These are phyloP conservation scores for Paedocypris micromegethes DNA, from an alignment of 2,797 vertebrate genomes.

Conservation along the genomic window DNA sequence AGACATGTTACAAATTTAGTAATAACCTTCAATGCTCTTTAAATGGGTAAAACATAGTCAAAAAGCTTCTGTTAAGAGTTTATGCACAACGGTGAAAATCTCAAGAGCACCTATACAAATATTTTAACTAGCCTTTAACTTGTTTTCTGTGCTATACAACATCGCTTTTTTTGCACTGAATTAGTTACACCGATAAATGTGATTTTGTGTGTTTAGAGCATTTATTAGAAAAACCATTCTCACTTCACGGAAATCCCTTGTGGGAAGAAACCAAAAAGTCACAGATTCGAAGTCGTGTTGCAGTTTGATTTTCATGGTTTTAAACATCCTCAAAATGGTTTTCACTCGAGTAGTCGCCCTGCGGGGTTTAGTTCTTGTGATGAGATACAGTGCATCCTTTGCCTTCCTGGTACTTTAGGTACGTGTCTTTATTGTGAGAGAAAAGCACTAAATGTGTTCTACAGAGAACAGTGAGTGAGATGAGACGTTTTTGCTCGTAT, in stretches of 20 bases:
- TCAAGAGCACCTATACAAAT: too few species aligned
- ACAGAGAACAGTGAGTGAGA: conserved; percentile 32
- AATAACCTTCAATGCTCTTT: too few species aligned
- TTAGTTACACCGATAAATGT: too few species aligned
- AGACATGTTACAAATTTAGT: too few species aligned
- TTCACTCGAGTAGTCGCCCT: not conserved
- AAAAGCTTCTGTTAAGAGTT: too few species aligned
- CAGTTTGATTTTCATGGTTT: not conserved
- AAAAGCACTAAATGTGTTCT: conserved; percentile 22
- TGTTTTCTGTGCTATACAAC: too few species aligned
- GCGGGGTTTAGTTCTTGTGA: not conserved
- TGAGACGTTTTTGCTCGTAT: conserved; percentile 44
- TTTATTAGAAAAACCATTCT: not conserved
- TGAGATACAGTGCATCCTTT: not conserved
- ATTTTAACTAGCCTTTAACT: too few species aligned
- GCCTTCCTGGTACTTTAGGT: not conserved
- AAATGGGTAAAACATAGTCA: too few species aligned
- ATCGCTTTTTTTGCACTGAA: too few species aligned
- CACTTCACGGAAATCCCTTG: not conserved
- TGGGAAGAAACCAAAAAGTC: not conserved
- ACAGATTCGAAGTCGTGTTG: not conserved
- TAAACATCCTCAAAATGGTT: not conserved
- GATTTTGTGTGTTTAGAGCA: too few species aligned
- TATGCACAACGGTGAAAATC: too few species aligned
- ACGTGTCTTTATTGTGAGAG: conserved; percentile 4